These are phyloP conservation scores for Cherax quadricarinatus DNA, from an alignment of 1,140 invertebrate species.

Conservation along the genomic window DNA sequence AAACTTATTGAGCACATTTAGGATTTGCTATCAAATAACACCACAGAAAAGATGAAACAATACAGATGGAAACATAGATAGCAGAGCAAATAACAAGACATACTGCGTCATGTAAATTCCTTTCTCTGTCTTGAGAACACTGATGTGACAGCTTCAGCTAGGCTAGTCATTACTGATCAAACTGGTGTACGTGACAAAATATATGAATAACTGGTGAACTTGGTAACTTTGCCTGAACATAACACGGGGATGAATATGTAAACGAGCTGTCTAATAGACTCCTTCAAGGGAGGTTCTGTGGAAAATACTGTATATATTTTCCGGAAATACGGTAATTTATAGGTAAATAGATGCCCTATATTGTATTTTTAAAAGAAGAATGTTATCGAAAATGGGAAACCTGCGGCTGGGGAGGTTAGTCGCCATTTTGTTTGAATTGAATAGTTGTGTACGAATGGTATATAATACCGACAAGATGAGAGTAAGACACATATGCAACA, in stretches of 20 bases:
- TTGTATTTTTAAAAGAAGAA: no score
- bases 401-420: no score
- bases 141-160: conserved; percentile 12
- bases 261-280: no score
- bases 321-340: no score
- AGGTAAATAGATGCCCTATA: no score
- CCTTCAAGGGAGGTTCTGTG: no score
- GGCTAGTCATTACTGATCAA: conserved; percentile 11
- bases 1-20: conserved; percentile 5
- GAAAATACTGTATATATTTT: no score
- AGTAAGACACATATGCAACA: no score
- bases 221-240: conserved; percentile 15
- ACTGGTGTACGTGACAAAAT: neutral
- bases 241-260: conserved; percentile 3
- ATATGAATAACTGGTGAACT: neutral
- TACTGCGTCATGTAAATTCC: conserved; percentile 11
- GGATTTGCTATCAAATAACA: neutral
- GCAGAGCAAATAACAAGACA: neutral
- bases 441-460: no score
- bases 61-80: neutral
- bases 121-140: neutral
- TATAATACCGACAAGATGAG: no score
- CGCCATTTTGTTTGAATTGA: no score
- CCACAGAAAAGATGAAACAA: neutral
- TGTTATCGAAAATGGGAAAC: no score